These are phyloP conservation scores for Sinella curviseta DNA, from an alignment of 1,140 invertebrate genomes.

Conservation along the genomic window DNA sequence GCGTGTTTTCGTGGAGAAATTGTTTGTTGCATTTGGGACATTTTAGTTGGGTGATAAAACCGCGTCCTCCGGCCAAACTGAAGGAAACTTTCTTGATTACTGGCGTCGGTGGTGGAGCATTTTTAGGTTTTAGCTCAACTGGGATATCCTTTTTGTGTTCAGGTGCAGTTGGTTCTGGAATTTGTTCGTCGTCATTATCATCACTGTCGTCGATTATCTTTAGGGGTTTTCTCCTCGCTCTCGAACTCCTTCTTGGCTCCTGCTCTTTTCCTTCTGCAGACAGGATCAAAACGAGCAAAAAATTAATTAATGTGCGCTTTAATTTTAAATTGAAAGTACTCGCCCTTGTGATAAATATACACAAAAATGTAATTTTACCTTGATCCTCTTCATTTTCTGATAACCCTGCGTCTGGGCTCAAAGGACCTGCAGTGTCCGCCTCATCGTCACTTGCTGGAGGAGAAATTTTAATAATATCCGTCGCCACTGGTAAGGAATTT, in stretches of 20 bases:
- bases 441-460: too few relatives aligned
- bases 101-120: background rate
- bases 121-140: background rate
- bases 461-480: too few relatives aligned
- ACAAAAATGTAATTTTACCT: too few relatives aligned
- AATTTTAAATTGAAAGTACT: too few relatives aligned
- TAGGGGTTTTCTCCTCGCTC: background rate
- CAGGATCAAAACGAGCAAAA: too few relatives aligned
- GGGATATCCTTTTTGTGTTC: background rate
- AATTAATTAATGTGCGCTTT: too few relatives aligned
- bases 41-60: background rate
- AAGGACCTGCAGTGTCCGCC: background rate
- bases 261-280: background rate
- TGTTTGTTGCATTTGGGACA: background rate
- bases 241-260: background rate
- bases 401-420: background rate
- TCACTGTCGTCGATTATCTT: background rate
- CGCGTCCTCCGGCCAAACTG: background rate
- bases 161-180: background rate
- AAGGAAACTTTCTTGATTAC: too few relatives aligned
- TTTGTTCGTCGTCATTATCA: background rate
- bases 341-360: too few relatives aligned
- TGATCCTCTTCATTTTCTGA: background rate
- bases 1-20: constrained; percentile 8
- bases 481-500: too few relatives aligned